Percentiles rank a stretch among this genome's conserved stretches.
phyloP scores from a whole-genome alignment of 2,113 vertebrate species.

The Hystrix cristata region DNA sequence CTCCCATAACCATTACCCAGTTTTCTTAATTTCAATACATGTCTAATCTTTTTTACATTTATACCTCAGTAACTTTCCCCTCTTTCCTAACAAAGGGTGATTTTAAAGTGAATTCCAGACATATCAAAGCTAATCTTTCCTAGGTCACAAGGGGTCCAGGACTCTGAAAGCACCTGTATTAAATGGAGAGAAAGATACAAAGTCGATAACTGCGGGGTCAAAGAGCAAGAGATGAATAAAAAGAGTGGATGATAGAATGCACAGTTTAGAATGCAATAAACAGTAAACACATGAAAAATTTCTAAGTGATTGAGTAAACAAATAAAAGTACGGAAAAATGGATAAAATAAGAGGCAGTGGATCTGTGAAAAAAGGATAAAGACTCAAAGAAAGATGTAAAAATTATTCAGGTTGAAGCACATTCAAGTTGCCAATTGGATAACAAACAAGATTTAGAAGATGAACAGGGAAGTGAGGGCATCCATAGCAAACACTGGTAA shows the following conservation, averaged over 20 bases:
- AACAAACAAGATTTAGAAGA: constrained; percentile 17
- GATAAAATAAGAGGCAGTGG: background rate
- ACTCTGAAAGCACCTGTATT: constrained; percentile 21
- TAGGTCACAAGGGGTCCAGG: background rate
- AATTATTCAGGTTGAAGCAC: background rate
- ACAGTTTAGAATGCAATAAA: background rate
- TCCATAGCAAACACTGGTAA: background rate
- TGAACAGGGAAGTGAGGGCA: background rate
- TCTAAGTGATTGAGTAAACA: background rate
- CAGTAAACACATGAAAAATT: background rate
- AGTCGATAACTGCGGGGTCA: background rate
- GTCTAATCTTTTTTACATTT: background rate
- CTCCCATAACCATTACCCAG: background rate
- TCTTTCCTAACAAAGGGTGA: background rate
- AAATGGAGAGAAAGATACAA: background rate
- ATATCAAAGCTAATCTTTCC: background rate
- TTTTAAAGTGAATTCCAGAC: background rate
- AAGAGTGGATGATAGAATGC: background rate
- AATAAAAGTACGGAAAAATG: background rate
- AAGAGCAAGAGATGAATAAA: background rate
- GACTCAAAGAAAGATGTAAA: background rate
- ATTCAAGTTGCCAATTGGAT: background rate
- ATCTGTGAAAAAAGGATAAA: background rate
- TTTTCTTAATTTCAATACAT: constrained; percentile 19
- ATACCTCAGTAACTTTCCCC: background rate